Conservation (phyloP, 2,797 vertebrate species). For the Bucorvus abyssinicus region DNA sequence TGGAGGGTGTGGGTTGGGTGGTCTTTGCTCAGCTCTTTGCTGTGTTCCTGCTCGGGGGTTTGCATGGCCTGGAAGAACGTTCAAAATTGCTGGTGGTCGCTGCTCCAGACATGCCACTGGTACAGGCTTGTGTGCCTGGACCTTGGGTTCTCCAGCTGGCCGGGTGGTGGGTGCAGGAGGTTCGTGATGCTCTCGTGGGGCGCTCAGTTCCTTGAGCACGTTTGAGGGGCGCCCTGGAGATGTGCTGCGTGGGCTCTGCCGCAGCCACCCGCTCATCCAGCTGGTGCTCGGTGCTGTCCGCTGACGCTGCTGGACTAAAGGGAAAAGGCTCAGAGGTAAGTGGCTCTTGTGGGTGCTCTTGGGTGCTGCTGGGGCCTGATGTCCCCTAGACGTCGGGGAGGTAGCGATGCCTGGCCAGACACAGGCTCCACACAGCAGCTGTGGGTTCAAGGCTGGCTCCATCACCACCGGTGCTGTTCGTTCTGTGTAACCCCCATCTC, state of each 20-base stretch:
- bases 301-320: background rate
- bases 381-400: background rate
- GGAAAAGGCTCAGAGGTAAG: background rate
- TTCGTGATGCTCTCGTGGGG: fast-evolving
- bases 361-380: no score
- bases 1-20: background rate
- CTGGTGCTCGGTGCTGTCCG: fast-evolving
- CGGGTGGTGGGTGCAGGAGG: background rate
- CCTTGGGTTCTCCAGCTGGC: background rate
- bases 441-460: background rate
- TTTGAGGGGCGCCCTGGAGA: background rate
- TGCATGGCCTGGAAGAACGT: background rate
- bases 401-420: background rate
- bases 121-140: background rate
- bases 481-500: background rate
- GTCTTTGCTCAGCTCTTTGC: background rate
- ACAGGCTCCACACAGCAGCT: background rate
- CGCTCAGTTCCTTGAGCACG: fast-evolving
- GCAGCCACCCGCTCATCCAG: background rate
- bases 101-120: background rate
- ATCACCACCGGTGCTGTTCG: background rate
- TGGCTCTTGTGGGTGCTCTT: background rate
- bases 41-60: background rate
- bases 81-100: background rate
- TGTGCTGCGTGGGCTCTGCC: background rate